These are phyloP conservation scores for Maccullochella peelii DNA, from an alignment of 2,113 vertebrate genomes.

Conservation along the genomic window DNA sequence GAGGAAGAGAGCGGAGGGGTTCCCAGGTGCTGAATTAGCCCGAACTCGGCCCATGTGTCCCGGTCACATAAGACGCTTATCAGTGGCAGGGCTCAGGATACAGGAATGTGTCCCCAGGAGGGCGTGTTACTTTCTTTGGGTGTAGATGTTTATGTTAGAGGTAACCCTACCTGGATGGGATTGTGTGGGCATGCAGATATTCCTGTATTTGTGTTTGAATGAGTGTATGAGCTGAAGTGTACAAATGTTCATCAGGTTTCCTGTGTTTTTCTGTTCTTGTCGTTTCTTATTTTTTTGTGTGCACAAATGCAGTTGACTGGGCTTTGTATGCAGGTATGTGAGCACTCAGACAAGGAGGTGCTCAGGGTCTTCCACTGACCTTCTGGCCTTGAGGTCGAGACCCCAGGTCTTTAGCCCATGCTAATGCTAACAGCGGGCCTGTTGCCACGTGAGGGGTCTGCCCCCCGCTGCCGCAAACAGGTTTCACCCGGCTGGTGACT, in stretches of 20 bases:
- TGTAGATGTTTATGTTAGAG: slow-evolving; percentile 74
- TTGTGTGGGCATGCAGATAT: slow-evolving; percentile 57
- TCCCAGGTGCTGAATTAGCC: slow-evolving; percentile 79
- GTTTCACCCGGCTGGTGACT: slow-evolving; percentile 58
- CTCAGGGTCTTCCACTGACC: slow-evolving; percentile 50
- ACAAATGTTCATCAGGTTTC: slow-evolving; percentile 60
- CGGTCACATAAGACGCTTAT: slow-evolving; percentile 70
- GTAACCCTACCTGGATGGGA: slow-evolving; percentile 76
- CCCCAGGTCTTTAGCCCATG: slow-evolving; percentile 59
- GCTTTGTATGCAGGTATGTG: slow-evolving; percentile 44
- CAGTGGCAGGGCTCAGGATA: slow-evolving; percentile 62
- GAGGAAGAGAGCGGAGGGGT: slow-evolving; percentile 63
- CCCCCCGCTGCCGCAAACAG: slow-evolving; percentile 33
- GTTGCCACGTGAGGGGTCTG: slow-evolving; percentile 46
- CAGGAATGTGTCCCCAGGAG: slow-evolving; percentile 64
- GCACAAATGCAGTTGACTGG: slow-evolving; percentile 33
- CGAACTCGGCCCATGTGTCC: slow-evolving; percentile 67
- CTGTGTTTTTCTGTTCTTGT: slow-evolving; percentile 26
- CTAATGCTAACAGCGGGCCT: slow-evolving; percentile 62
- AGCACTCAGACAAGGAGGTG: slow-evolving; percentile 39
- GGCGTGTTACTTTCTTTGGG: slow-evolving; percentile 69
- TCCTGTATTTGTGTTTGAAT: slow-evolving; percentile 51
- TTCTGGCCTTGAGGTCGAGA: slow-evolving; percentile 46
- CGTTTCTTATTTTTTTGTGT: not conserved
- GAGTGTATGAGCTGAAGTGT: slow-evolving; percentile 41